phyloP scores from a whole-genome alignment of 1,140 invertebrate species.

The Harpegnathos saltator region DNA sequence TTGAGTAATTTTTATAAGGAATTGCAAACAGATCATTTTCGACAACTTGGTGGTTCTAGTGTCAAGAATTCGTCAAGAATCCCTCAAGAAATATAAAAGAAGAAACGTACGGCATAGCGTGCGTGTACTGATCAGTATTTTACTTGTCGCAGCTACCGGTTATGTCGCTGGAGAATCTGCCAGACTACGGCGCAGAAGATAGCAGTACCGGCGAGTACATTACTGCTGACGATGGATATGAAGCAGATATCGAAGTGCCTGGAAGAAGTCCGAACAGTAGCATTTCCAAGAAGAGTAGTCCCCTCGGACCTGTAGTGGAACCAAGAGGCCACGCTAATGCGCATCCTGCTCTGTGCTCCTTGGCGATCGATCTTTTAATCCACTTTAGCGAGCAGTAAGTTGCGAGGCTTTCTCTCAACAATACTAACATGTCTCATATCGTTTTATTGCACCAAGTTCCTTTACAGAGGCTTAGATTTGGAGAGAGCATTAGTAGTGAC shows the following conservation, averaged over 20 bases:
- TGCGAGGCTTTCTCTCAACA: neutral
- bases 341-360: slow-evolving; percentile 87
- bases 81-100: too few relatives aligned
- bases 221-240: slow-evolving; percentile 89
- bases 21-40: too few relatives aligned
- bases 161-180: slow-evolving; percentile 83
- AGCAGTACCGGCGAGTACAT: slow-evolving; percentile 85
- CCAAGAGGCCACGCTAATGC: slow-evolving; percentile 81
- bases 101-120: neutral
- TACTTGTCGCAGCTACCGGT: slow-evolving; percentile 77
- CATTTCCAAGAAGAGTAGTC: slow-evolving; percentile 72
- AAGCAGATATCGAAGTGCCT: slow-evolving; percentile 86
- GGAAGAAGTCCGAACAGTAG: slow-evolving; percentile 70
- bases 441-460: slow-evolving; percentile 8
- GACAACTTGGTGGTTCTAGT: too few relatives aligned
- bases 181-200: slow-evolving; percentile 85
- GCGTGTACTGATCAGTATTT: neutral
- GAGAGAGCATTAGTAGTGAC: slow-evolving; percentile 79
- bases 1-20: too few relatives aligned
- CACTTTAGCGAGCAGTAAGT: slow-evolving; percentile 87
- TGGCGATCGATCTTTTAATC: slow-evolving; percentile 88
- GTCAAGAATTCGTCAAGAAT: too few relatives aligned
- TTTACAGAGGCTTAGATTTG: slow-evolving; percentile 78
- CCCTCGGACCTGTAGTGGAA: slow-evolving; percentile 73
- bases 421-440: neutral